Conservation (phyloP, 2,113 vertebrate genomes). For the Siniperca chuatsi region DNA sequence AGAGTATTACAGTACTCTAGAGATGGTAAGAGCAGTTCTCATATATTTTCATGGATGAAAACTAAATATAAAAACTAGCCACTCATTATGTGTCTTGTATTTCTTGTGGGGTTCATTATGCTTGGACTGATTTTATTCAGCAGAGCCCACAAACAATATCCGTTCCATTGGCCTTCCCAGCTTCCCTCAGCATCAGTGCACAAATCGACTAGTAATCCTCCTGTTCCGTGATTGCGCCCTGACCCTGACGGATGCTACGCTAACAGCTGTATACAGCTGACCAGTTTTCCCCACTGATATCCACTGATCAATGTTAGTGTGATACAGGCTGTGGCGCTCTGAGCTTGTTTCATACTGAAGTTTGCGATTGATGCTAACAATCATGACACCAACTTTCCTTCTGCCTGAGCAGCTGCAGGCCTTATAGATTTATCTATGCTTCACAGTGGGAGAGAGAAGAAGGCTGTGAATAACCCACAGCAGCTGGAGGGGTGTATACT, state of each 20-base stretch:
- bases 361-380: not conserved
- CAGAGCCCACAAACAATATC: not conserved
- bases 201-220: not conserved
- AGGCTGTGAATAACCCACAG: not conserved
- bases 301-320: not conserved
- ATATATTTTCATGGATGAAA: not conserved
- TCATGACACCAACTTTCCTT: not conserved
- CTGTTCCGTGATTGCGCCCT: not conserved
- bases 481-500: not conserved
- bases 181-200: not conserved
- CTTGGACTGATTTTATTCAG: not conserved
- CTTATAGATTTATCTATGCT: slow-evolving; percentile 25
- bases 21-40: not conserved
- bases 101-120: not conserved
- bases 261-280: not conserved
- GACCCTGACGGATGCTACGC: slow-evolving; percentile 7
- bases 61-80: not conserved
- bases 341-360: not conserved
- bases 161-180: not conserved
- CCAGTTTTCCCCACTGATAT: not conserved
- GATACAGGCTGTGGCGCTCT: not conserved
- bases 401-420: slow-evolving; percentile 16
- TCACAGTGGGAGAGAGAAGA: not conserved
- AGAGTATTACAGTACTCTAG: not conserved
- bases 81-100: not conserved